Evolutionary conservation across 2,797 vertebrate species (phyloP).

Genomic region (Mionectes olivaceus): DNA sequence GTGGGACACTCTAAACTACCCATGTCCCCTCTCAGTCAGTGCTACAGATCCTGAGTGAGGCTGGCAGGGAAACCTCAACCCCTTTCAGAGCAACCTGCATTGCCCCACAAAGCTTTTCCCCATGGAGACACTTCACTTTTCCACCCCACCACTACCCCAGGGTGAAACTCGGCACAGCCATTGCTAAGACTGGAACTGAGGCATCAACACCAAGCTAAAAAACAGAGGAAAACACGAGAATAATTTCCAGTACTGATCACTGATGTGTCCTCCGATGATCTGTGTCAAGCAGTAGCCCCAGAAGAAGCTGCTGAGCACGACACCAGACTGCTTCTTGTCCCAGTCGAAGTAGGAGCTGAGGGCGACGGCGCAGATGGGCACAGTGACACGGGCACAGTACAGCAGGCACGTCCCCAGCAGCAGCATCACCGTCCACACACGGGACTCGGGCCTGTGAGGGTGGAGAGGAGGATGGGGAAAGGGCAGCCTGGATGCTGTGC

Average conservation of each 20-base stretch:
- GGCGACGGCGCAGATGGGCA: conserved; percentile 90
- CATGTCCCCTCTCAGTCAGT: not conserved
- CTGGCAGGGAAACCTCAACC: not conserved
- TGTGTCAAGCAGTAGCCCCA: conserved; percentile 99
- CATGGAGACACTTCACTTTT: rapidly evolving
- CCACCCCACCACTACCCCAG: not conserved
- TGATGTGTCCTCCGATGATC: conserved; percentile 92
- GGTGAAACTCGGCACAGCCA: not conserved
- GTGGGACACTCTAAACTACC: not conserved
- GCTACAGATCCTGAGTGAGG: not conserved
- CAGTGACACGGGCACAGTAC: conserved; percentile 90
- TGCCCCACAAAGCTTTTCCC: not conserved
- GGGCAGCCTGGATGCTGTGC: not conserved
- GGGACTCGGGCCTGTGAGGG: conserved; percentile 82
- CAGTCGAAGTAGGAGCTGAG: conserved; percentile 90
- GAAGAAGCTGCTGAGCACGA: conserved; percentile 97
- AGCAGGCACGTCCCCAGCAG: conserved; percentile 93
- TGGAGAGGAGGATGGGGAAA: not conserved
- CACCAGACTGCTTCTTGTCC: conserved; percentile 92
- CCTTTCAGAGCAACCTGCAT: not conserved
- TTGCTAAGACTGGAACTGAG: no score
- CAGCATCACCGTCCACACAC: conserved; percentile 88
- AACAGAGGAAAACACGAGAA: not conserved
- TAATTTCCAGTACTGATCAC: conserved; percentile 79
- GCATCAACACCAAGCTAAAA: not conserved